A percentile compares a stretch with the other conserved stretches of the same genome.
Evolutionary conservation across 2,113 vertebrate species (phyloP).

Genomic region (Beaufortia kweichowensis): DNA sequence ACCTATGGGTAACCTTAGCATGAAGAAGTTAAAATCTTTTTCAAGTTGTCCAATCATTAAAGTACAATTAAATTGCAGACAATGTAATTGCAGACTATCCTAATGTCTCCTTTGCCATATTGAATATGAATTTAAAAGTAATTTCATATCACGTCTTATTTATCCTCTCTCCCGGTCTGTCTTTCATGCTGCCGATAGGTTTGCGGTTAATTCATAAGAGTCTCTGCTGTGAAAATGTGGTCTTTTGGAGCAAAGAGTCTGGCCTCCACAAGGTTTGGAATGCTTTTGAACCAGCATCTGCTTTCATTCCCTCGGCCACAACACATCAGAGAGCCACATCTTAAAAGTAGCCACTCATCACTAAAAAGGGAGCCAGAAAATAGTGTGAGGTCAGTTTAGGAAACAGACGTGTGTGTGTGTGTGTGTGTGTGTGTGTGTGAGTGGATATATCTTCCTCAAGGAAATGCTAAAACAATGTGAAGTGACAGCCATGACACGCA

Average conservation of each 20-base stretch:
- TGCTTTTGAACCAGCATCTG: constrained; percentile 38
- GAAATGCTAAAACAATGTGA: constrained; percentile 62
- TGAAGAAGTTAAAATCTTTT: neutral
- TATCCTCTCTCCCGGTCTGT: constrained; percentile 31
- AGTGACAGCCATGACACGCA: constrained; percentile 60
- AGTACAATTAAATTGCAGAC: constrained; percentile 62
- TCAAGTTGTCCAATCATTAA: constrained; percentile 61
- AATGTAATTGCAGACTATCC: constrained; percentile 42
- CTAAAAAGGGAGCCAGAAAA: constrained; percentile 10
- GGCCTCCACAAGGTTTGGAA: constrained; percentile 29
- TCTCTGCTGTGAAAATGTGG: constrained; percentile 19
- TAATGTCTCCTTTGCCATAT: constrained; percentile 43
- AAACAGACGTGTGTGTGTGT: constrained; percentile 31
- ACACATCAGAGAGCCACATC: constrained; percentile 37
- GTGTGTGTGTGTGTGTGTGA: constrained; percentile 35
- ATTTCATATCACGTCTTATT: constrained; percentile 43
- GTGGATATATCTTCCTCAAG: constrained; percentile 45
- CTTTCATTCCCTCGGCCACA: neutral
- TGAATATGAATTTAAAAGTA: constrained; percentile 65
- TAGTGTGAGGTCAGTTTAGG: constrained; percentile 1
- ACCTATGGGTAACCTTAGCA: neutral
- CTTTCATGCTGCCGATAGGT: constrained; percentile 37
- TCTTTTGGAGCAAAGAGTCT: constrained; percentile 32
- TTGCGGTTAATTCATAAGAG: constrained; percentile 9
- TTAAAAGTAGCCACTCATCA: constrained; percentile 28